Base-by-base conservation (phyloP, 2,888 invertebrate species). In the Tinea pellionella region DNA sequence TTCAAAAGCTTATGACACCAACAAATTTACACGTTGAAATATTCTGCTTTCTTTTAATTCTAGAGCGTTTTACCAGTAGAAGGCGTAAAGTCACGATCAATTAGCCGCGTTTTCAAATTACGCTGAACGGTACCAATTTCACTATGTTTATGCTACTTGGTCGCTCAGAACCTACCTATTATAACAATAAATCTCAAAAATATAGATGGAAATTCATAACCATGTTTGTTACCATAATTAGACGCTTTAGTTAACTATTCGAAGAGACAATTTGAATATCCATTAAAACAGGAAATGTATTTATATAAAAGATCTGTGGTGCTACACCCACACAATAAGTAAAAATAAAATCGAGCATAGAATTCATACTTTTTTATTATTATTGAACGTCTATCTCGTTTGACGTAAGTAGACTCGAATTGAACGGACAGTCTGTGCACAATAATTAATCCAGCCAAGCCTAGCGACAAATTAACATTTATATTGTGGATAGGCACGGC, bases 391-490 rank as follows among this genome's bases (percentile, higher is more conserved):
- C 47, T 16, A 47, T 47, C 47, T 47, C 37, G 6, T 37, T 9
- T 37, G 37, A 37, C 37, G 37, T 37, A 37, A 37, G 37, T 37
- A 37, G 37, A 37, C 37, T 37, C 37, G 9, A n/a, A 37, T n/a
- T 2, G 37, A 37, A 37, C 9, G 37, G 37, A 37, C 37, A 37
- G 37, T n/a, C 37, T 37, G 6, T 37, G 37, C 37, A 37, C 37
- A 37, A 37, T 37, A 37, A 37, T 37, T 37, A 37, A 37, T 37
- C 37, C 37, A 19, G 43, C 62, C 61, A 61, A 64, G 59, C 42
- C 64, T 63, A 64, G 65, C 68, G 65, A 66, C 64, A 72, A 74
- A 80, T 80, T 80, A 77, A 70, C 80, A 80, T 80, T 78, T 80
- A 78, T 78, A 80, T 80, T 77, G 77, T 75, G 64, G 59, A 67